A percentile compares a stretch with the other conserved stretches of the same genome.
Evolutionary conservation across 2,113 vertebrate species (phyloP).

Genomic region (Ceyx melanurus): DNA sequence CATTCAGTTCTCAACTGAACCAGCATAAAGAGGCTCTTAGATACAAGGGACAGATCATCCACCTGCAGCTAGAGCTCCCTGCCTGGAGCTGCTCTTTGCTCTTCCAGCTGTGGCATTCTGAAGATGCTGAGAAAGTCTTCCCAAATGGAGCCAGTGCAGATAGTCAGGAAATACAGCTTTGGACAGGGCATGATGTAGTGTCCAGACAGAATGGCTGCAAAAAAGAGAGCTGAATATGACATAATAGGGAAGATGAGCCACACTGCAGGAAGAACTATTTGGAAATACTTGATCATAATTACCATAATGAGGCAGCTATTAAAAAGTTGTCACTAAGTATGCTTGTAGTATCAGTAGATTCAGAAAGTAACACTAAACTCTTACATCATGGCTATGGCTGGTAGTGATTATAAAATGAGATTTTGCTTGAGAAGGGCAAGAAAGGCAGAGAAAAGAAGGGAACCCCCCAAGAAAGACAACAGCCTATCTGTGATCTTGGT

Average conservation of each 20-base stretch:
- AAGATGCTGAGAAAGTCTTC: background rate
- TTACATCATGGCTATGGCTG: background rate
- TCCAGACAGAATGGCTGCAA: background rate
- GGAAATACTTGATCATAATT: background rate
- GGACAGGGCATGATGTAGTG: background rate
- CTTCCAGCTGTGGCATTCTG: background rate
- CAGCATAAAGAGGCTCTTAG: background rate
- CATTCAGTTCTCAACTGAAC: background rate
- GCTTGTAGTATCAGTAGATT: background rate
- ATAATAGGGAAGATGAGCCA: background rate
- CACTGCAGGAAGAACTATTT: background rate
- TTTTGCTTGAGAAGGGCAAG: background rate
- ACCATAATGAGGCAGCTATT: background rate
- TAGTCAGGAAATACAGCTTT: background rate
- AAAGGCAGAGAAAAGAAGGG: background rate
- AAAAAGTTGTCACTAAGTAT: background rate
- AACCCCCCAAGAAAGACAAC: background rate
- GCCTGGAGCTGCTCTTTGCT: background rate
- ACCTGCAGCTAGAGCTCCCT: background rate
- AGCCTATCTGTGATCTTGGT: background rate
- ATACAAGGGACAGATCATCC: background rate
- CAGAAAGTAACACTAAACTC: background rate
- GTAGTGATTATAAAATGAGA: background rate
- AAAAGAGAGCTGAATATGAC: background rate
- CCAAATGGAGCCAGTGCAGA: background rate